Evolutionary conservation across 2,113 vertebrate genomes (phyloP).

Genomic region (Astur gentilis): DNA sequence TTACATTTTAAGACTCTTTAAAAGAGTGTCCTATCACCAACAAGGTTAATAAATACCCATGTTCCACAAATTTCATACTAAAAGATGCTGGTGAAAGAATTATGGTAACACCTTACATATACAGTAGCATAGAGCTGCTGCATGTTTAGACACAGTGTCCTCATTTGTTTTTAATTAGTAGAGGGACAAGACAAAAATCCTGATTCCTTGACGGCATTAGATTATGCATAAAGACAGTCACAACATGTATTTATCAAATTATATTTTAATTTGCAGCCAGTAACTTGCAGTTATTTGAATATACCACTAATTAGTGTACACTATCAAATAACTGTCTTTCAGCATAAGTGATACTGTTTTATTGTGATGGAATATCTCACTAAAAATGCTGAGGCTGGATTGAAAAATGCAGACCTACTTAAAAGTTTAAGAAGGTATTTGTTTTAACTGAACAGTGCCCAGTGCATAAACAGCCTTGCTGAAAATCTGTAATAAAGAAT

Average conservation of each 20-base stretch:
- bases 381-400: neutral
- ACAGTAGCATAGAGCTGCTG: neutral
- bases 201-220: neutral
- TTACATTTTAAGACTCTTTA: neutral
- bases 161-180: neutral
- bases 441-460: neutral
- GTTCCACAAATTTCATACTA: neutral
- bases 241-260: neutral
- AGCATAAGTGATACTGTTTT: neutral
- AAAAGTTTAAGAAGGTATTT: neutral
- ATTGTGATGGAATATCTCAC: neutral
- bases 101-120: neutral
- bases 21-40: neutral
- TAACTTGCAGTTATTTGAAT: neutral
- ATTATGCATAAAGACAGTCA: neutral
- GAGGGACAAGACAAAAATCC: neutral
- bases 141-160: neutral
- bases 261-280: neutral
- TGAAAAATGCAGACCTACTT: neutral
- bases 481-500: neutral
- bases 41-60: neutral
- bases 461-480: neutral
- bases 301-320: neutral
- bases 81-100: neutral
- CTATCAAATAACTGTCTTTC: neutral